Conservation (phyloP, 2,888 invertebrate species). For the Kryphioiulus occultus region DNA sequence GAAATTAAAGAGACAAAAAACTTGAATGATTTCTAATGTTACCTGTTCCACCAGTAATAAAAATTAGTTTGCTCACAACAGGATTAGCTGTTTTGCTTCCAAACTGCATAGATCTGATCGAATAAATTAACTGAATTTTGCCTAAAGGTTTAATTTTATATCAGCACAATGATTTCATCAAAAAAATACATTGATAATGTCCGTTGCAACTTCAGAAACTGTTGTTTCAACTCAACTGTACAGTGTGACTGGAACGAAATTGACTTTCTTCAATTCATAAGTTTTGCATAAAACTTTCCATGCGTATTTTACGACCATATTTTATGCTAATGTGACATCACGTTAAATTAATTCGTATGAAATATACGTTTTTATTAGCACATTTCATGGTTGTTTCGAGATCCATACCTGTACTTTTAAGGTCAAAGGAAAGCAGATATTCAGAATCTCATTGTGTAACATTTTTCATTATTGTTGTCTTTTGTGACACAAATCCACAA, state of each 20-base stretch:
- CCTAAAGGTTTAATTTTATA: too few species aligned
- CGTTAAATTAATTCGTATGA: neutral
- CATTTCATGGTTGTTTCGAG: neutral
- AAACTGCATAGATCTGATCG: too few species aligned
- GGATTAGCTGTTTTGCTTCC: too few species aligned
- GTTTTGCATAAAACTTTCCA: neutral
- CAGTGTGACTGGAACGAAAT: neutral
- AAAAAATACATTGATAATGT: too few species aligned
- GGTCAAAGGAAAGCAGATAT: neutral
- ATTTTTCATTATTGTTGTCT: constrained; percentile 10
- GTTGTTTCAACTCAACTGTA: neutral
- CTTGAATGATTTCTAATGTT: too few species aligned
- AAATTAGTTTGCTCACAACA: too few species aligned
- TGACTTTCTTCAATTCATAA: neutral
- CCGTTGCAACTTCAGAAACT: too few species aligned
- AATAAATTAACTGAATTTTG: too few species aligned
- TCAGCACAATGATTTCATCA: too few species aligned
- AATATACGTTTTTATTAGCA: neutral
- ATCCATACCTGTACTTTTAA: neutral
- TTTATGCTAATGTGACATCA: too few species aligned
- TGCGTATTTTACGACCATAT: neutral
- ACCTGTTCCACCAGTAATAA: too few species aligned
- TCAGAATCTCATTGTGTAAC: neutral
- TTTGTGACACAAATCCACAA: neutral
- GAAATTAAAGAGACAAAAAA: too few species aligned